Conservation (phyloP, 2,113 vertebrate species). For the Callipepla squamata region DNA sequence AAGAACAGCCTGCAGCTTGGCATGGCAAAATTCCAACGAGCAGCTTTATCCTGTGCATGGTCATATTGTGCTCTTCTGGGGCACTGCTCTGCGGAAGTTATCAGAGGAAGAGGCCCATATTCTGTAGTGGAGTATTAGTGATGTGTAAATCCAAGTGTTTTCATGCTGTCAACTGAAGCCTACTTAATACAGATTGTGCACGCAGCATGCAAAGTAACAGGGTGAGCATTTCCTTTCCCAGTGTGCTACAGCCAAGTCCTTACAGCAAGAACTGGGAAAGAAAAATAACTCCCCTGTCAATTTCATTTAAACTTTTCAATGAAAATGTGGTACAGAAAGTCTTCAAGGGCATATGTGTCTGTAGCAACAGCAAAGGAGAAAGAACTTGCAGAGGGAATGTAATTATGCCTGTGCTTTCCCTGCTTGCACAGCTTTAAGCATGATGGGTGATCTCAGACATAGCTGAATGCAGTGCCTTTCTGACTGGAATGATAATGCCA, state of each 20-base stretch:
- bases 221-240: neutral
- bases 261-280: neutral
- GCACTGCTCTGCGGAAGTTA: neutral
- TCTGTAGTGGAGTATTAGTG: neutral
- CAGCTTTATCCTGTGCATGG: neutral
- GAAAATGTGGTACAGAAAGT: neutral
- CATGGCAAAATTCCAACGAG: neutral
- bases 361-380: neutral
- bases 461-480: conserved; percentile 1
- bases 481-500: conserved; percentile 56
- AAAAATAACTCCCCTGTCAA: neutral
- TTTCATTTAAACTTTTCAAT: neutral
- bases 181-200: neutral
- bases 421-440: neutral
- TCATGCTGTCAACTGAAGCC: conserved; percentile 15
- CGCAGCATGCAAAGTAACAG: neutral
- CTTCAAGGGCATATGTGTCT: neutral
- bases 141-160: conserved; percentile 21
- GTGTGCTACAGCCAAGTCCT: neutral
- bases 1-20: neutral
- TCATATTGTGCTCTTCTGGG: neutral
- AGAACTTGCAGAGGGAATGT: neutral
- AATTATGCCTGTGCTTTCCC: neutral
- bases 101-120: neutral
- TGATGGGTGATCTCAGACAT: neutral